These are phyloP conservation scores for Suillia variegata DNA, from an alignment of 2,888 invertebrate species.

Conservation along the genomic window DNA sequence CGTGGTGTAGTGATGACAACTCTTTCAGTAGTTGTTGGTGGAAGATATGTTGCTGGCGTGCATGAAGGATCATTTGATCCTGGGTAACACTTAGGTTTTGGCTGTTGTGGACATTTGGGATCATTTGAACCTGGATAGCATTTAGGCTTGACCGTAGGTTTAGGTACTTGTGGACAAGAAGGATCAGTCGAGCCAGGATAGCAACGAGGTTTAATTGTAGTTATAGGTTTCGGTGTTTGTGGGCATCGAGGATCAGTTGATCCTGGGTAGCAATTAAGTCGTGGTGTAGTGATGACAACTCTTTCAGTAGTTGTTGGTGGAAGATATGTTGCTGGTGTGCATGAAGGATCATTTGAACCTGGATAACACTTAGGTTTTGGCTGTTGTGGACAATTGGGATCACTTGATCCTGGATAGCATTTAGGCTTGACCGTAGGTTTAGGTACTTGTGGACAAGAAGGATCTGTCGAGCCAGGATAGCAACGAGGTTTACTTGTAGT, in stretches of 20 bases:
- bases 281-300: too few species aligned
- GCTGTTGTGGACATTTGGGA: conserved; percentile 39
- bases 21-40: conserved; percentile 32
- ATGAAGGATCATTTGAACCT: conserved; percentile 11
- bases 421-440: conserved; percentile 38
- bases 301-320: conserved; percentile 43
- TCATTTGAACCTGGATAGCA: conserved; percentile 53
- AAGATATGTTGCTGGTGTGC: conserved; percentile 33
- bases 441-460: conserved; percentile 32
- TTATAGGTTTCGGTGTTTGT: conserved; percentile 28
- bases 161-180: conserved; percentile 22
- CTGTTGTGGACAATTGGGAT: conserved; percentile 13
- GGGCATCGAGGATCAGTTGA: conserved; percentile 50
- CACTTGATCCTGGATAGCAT: conserved; percentile 50
- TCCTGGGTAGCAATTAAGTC: conserved; percentile 50
- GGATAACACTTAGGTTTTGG: not conserved
- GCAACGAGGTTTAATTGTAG: conserved; percentile 21
- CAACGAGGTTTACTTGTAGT: conserved; percentile 42
- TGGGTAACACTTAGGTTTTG: conserved; percentile 16
- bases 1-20: too few species aligned
- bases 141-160: conserved; percentile 45
- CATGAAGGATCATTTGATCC: conserved; percentile 5
- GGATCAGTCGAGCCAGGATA: conserved; percentile 42
- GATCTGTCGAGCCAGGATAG: conserved; percentile 51
- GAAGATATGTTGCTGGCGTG: conserved; percentile 27